Evolutionary conservation across 2,888 invertebrate genomes (phyloP).

Genomic region (Barypeithes pellucidus): DNA sequence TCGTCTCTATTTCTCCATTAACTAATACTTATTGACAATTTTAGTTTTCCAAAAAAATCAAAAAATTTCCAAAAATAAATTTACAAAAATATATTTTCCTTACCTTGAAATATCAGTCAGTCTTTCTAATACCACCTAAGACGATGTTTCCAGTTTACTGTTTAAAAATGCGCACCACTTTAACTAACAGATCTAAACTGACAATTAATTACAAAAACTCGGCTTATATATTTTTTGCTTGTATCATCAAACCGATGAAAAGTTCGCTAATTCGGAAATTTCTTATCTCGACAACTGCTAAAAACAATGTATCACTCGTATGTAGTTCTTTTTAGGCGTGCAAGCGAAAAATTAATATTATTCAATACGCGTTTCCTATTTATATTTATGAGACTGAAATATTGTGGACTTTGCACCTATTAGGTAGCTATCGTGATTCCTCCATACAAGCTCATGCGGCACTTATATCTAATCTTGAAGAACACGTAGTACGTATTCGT

Average conservation of each 20-base stretch:
- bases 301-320: slow-evolving; percentile 1
- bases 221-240: not conserved
- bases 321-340: not conserved
- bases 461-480: not conserved
- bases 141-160: too few species aligned
- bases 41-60: too few species aligned
- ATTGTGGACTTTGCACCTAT: not conserved
- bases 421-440: slow-evolving; percentile 3
- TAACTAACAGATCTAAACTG: not conserved
- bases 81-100: too few species aligned
- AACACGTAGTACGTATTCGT: not conserved
- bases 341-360: not conserved
- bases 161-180: too few species aligned
- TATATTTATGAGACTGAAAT: slow-evolving; percentile 12
- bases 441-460: not conserved
- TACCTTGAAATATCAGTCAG: too few species aligned
- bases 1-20: too few species aligned
- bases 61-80: too few species aligned
- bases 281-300: not conserved
- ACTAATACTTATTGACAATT: too few species aligned
- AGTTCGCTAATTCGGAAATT: too few species aligned
- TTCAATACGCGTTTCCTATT: not conserved
- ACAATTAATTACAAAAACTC: not conserved
- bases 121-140: too few species aligned
- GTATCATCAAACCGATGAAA: too few species aligned